These are phyloP conservation scores for Dasypogon diadema DNA, from an alignment of 2,888 invertebrate species.

Conservation along the genomic window DNA sequence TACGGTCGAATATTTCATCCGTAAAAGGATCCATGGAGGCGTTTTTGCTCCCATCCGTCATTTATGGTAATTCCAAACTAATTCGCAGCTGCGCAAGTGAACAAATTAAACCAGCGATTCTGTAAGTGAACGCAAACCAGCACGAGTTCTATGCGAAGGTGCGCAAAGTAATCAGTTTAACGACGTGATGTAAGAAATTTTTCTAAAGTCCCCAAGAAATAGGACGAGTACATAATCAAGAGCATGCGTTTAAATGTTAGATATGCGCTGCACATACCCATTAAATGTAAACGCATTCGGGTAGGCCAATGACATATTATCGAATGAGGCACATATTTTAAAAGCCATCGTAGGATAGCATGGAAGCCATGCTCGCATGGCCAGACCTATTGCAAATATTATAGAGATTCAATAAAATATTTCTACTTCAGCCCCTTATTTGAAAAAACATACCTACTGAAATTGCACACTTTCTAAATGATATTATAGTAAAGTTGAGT, in stretches of 20 bases:
- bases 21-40: constrained; percentile 51
- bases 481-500: no score
- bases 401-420: no score
- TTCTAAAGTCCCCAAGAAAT: background rate
- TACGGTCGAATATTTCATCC: constrained; percentile 58
- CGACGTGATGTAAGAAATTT: constrained; percentile 1
- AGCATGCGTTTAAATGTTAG: no score
- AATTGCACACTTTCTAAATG: no score
- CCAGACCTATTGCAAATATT: no score
- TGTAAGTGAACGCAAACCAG: constrained; percentile 27
- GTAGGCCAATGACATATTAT: no score
- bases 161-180: constrained; percentile 11
- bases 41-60: constrained; percentile 48
- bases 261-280: no score
- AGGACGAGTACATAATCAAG: background rate
- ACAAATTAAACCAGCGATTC: background rate
- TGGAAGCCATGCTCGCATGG: no score
- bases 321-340: background rate
- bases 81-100: constrained; percentile 34
- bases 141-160: constrained; percentile 35
- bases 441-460: no score
- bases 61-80: constrained; percentile 49
- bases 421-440: background rate
- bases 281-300: no score
- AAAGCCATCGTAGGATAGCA: background rate